Conservation (phyloP, 2,888 invertebrate species). For the Eupithecia tripunctaria region DNA sequence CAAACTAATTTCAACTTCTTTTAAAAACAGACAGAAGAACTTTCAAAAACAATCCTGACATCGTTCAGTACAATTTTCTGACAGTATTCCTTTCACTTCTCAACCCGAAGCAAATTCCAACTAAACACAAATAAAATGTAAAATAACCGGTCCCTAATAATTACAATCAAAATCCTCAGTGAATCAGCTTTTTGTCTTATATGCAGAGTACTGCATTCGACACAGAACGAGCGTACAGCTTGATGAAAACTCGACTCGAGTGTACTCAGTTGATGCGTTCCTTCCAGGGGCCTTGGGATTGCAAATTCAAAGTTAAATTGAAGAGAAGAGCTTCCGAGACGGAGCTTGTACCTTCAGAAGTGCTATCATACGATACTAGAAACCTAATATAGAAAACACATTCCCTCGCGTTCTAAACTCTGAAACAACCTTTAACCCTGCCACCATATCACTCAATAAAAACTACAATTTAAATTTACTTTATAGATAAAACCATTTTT, state of each 20-base stretch:
- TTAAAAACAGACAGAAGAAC: not conserved
- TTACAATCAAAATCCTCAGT: not conserved
- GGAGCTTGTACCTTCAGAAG: not conserved
- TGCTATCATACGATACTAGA: not conserved
- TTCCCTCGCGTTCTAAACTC: not conserved
- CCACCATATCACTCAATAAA: not conserved
- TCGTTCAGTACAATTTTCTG: not conserved
- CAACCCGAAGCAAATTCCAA: conserved; percentile 1
- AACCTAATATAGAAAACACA: not conserved
- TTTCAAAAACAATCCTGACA: not conserved
- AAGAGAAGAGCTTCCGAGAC: not conserved
- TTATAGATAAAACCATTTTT: too few relatives aligned
- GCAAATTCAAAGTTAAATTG: not conserved
- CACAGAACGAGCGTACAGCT: not conserved
- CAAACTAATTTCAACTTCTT: not conserved
- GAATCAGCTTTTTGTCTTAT: not conserved
- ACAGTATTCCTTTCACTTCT: not conserved
- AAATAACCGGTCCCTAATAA: not conserved
- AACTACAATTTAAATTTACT: not conserved
- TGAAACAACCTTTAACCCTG: not conserved
- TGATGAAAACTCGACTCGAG: conserved; percentile 1
- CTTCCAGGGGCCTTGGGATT: conserved; percentile 1
- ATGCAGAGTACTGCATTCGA: not conserved
- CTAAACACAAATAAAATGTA: conserved; percentile 7
- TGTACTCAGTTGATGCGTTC: not conserved